Base-by-base conservation (phyloP, 2,888 invertebrate species). In the Spialia ferax region DNA sequence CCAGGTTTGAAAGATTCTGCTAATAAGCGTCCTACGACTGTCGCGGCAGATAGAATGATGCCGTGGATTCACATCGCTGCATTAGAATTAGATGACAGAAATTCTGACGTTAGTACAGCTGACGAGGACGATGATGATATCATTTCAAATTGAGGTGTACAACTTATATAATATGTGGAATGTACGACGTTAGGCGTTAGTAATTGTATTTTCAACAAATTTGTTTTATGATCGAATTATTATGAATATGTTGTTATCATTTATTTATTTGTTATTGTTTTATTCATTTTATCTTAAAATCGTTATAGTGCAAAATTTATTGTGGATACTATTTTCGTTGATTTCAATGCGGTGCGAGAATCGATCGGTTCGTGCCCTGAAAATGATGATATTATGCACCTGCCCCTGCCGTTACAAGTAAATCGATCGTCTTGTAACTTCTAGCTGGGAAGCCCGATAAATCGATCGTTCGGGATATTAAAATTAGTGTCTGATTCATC, bases 391-490 rank as follows among this genome's bases (percentile, higher is more conserved):
- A 38, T 38, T 38, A 3, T n/a, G 4, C 2, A 38, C 6, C 3
- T 38, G 10, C 32, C 32, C 32, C 32, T 38, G 38, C 13, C 42
- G 15, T 42, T 42, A 15, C 42, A 42, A 42, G 42, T 42, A 42
- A 42, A 42, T 42, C 42, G 42, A 42, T 42, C 42, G 42, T 42
- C 42, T 42, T 42, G 42, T 42, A 42, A 42, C 6, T 15, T 5
- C 6, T 6, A 42, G 42, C 6, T 42, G 42, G 42, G 42, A 42
- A 15, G 42, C 42, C 42, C 42, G 42, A 42, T 42, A 15, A 42
- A 42, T 42, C 42, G 42, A 42, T 42, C 42, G 42, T 42, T 42
- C 42, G 42, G 42, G 42, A 42, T 42, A 15, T 15, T 15, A 42
- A 42, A 15, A 42, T 42, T 4, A 15, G 15, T 42, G 5, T 42